Base-by-base conservation (phyloP, 1,140 invertebrate species). In the Triops longicaudatus region DNA sequence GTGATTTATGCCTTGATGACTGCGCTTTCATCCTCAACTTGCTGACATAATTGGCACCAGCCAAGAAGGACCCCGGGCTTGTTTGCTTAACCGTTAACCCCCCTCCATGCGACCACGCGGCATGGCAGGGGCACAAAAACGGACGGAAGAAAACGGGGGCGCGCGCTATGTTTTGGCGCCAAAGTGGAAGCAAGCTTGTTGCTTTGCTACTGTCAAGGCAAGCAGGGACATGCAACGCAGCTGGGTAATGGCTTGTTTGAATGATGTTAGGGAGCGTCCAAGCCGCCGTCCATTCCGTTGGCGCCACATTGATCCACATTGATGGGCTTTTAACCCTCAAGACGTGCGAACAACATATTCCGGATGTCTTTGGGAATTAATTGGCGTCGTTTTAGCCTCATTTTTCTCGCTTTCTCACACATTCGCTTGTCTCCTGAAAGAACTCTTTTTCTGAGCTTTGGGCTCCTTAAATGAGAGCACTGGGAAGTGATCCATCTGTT, bases 1-100 rank as follows among this genome's bases (percentile, higher is more conserved):
- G 50, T 63, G 50, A 63, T 63, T 63, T 63, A 63, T 63, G 50
- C 50, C 50, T 63, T 63, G 50, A 63, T 63, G 50, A 63, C 50
- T 63, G 17, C 31, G 31, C 31, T 37, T 17, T 63, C 17, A 9
- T 63, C 17, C 17, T 6, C 22, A 22, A 63, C 50, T 63, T 7
- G 10, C 50, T 63, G n/a, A 63, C 50, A 63, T 63, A 14, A 63
- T 17, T 14, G 14, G 22, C 50, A 63, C 14, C 44, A 37, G 31
- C 31, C 31, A 7, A 37, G 31, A 37, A 37, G 31, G 31, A 37
- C 2, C 31, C 31, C 31, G 31, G 31, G 31, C 31, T 37, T 37
- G 31, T 37, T 37, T 37, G 31, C 31, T 37, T 37, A 37, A 37
- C 31, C 31, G 31, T 37, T 37, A 63, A 63, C 14, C 44, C 44